Percentiles rank a stretch among this genome's conserved stretches.
Evolutionary conservation across 1,140 invertebrate genomes (phyloP).

Genomic region (Anastrepha ludens): DNA sequence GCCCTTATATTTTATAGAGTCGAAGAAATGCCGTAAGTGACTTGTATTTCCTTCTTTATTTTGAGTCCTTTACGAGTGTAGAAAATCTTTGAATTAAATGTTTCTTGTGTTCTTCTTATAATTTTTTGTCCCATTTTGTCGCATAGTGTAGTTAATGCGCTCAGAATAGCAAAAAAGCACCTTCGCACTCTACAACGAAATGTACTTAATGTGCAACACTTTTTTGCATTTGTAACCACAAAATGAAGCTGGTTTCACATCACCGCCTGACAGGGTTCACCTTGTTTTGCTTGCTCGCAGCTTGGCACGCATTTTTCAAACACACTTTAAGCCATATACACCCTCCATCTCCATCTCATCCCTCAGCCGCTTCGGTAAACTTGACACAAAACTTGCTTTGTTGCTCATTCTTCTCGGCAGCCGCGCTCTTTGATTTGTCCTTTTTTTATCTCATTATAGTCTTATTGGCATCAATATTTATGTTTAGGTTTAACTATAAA

Average conservation of each 20-base stretch:
- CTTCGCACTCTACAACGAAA: background rate
- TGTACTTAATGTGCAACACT: background rate
- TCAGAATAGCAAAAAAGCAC: background rate
- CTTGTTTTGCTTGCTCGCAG: conserved; percentile 26
- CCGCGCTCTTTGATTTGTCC: background rate
- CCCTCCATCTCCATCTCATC: background rate
- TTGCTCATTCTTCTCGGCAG: background rate
- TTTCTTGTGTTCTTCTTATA: no score
- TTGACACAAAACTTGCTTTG: conserved; percentile 17
- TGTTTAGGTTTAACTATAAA: conserved; percentile 45
- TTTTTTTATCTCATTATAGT: background rate
- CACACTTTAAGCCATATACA: background rate
- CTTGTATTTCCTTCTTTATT: no score
- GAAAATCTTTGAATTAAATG: no score
- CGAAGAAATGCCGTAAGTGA: no score
- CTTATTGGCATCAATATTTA: conserved; percentile 39
- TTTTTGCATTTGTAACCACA: background rate
- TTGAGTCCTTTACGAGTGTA: no score
- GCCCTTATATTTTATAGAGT: no score
- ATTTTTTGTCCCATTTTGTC: no score
- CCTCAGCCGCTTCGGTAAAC: background rate
- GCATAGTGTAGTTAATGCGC: background rate
- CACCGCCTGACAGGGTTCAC: background rate
- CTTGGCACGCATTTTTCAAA: conserved; percentile 11
- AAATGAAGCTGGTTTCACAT: background rate